Evolutionary conservation across 2,888 invertebrate genomes (phyloP).

Genomic region (Criorhina ranunculi): DNA sequence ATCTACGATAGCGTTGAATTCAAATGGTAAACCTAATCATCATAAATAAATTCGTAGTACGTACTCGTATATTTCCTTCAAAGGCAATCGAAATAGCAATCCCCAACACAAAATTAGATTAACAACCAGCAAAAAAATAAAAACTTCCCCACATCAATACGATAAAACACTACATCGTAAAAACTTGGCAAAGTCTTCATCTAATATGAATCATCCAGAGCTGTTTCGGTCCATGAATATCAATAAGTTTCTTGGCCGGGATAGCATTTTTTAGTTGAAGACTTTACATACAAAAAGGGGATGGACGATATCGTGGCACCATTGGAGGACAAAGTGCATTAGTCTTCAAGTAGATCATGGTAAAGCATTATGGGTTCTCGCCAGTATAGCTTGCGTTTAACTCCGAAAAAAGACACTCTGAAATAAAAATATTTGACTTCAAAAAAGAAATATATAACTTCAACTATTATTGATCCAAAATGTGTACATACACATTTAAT

Average conservation of each 20-base stretch:
- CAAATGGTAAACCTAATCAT: no score
- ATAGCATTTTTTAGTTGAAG: not conserved
- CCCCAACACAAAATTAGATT: not conserved
- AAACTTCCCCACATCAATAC: not conserved
- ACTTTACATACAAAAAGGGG: conserved; percentile 22
- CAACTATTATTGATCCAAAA: conserved; percentile 31
- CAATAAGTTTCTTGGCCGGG: conserved; percentile 1
- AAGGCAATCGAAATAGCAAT: not conserved
- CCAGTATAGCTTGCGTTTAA: no score
- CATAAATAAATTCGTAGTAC: no score
- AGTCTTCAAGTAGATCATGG: conserved; percentile 28
- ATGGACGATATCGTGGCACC: conserved; percentile 28
- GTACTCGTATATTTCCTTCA: no score
- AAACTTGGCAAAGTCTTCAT: conserved; percentile 2
- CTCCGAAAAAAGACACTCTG: conserved; percentile 1
- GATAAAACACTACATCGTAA: not conserved
- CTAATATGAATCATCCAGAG: not conserved
- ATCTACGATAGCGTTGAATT: no score
- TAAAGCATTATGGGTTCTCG: no score
- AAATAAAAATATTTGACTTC: not conserved
- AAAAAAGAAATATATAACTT: conserved; percentile 13
- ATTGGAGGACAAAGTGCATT: conserved; percentile 41
- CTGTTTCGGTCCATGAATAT: not conserved
- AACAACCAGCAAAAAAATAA: not conserved
- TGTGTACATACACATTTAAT: conserved; percentile 1